phyloP scores from a whole-genome alignment of 2,113 vertebrate species.

The Pygoscelis adeliae region DNA sequence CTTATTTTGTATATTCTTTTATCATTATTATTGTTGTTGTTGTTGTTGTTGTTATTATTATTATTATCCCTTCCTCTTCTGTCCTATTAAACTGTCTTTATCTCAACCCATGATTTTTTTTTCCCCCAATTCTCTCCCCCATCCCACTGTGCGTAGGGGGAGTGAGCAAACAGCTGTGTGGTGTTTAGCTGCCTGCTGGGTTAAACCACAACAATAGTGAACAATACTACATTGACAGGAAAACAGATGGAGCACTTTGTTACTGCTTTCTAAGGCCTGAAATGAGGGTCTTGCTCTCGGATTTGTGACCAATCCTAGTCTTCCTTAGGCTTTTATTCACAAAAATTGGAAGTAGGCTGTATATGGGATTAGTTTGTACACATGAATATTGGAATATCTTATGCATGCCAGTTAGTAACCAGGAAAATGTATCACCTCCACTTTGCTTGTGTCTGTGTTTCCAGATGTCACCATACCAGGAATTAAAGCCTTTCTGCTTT shows the following conservation, averaged over 20 bases:
- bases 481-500: not conserved
- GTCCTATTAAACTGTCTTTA: too few species aligned
- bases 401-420: not conserved
- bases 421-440: not conserved
- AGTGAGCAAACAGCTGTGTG: too few species aligned
- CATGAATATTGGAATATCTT: not conserved
- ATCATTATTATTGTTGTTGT: too few species aligned
- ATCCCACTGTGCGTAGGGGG: too few species aligned
- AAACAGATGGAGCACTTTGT: not conserved
- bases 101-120: too few species aligned
- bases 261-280: not conserved
- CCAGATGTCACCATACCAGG: not conserved
- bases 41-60: too few species aligned
- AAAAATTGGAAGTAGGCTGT: not conserved
- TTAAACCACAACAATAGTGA: not conserved
- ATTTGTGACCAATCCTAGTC: not conserved
- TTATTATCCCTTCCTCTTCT: too few species aligned
- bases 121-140: too few species aligned
- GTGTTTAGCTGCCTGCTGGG: too few species aligned
- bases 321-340: not conserved
- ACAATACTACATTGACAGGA: not conserved
- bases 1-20: too few species aligned
- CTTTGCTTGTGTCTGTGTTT: not conserved
- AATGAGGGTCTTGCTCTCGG: not conserved
- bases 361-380: not conserved